phyloP scores from a whole-genome alignment of 2,113 vertebrate species.

The Crocuta crocuta region DNA sequence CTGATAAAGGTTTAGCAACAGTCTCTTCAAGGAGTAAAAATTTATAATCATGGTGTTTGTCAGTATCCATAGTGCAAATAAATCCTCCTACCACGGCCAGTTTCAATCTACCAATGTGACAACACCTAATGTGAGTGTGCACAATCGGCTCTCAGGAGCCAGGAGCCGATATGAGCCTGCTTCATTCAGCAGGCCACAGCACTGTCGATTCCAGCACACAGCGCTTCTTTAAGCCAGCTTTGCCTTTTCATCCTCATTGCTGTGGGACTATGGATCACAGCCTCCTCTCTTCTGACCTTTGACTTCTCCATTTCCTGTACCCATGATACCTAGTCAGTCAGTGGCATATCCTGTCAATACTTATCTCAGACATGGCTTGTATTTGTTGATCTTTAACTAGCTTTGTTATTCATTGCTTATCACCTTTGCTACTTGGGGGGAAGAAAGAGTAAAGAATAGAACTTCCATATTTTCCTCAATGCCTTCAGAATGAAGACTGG shows the following conservation, averaged over 20 bases:
- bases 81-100: not conserved
- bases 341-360: not conserved
- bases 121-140: not conserved
- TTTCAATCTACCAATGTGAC: not conserved
- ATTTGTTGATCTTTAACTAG: not conserved
- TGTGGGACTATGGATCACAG: not conserved
- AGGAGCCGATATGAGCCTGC: too few relatives aligned
- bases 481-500: not conserved
- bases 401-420: not conserved
- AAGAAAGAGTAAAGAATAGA: not conserved
- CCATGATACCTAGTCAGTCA: not conserved
- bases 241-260: not conserved
- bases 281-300: not conserved
- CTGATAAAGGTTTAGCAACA: not conserved
- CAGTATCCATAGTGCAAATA: not conserved
- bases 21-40: not conserved
- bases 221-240: not conserved
- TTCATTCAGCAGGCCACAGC: not conserved
- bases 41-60: not conserved
- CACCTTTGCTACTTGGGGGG: not conserved
- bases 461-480: not conserved
- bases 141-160: not conserved
- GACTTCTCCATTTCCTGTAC: not conserved
- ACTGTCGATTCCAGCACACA: not conserved
- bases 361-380: not conserved